Conservation (phyloP, 2,888 invertebrate genomes). For the Bhutanitis thaidina region DNA sequence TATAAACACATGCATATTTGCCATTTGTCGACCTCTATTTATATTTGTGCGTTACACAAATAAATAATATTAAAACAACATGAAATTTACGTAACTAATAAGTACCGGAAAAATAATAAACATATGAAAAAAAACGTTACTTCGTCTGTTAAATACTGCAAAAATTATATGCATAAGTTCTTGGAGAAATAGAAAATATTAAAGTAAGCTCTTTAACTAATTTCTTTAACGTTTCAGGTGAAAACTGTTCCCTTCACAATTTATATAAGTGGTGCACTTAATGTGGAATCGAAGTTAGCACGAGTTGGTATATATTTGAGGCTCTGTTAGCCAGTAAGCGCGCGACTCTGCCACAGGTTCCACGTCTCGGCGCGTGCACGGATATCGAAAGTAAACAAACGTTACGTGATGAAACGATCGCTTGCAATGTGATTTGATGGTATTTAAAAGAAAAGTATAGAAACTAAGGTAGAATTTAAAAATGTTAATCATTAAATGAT, state of each 20-base stretch:
- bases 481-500: background rate
- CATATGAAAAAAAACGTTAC: too few relatives aligned
- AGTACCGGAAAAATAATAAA: too few relatives aligned
- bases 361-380: slow-evolving; percentile 5
- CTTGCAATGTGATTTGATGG: background rate
- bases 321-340: slow-evolving; percentile 16
- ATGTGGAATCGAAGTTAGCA: background rate
- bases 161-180: too few relatives aligned
- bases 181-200: too few relatives aligned
- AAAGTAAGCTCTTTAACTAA: background rate
- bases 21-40: too few relatives aligned
- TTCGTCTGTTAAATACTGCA: too few relatives aligned
- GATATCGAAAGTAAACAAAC: slow-evolving; percentile 19
- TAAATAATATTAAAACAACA: too few relatives aligned
- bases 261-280: background rate
- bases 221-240: background rate
- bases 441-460: slow-evolving; percentile 1
- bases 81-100: too few relatives aligned
- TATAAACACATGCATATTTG: too few relatives aligned
- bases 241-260: background rate
- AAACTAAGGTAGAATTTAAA: slow-evolving; percentile 5
- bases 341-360: slow-evolving; percentile 6
- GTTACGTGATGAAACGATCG: slow-evolving; percentile 5
- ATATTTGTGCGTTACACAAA: too few relatives aligned
- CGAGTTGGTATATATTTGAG: slow-evolving; percentile 1